A percentile compares a stretch with the other conserved stretches of the same genome.
phyloP scores from a whole-genome alignment of 2,113 vertebrate genomes.

The Silurus asotus region DNA sequence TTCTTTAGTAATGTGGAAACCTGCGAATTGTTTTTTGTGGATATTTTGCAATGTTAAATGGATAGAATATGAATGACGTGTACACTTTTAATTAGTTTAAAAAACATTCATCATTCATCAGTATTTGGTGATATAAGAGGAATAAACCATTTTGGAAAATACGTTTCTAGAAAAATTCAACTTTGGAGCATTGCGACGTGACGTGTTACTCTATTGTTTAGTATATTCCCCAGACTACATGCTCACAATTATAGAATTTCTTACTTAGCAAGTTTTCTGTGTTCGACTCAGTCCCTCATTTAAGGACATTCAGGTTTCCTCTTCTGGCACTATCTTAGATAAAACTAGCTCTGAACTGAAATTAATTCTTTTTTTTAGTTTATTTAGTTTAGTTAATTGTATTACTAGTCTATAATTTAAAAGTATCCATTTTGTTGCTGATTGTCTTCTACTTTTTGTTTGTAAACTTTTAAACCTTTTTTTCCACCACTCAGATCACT shows the following conservation, averaged over 20 bases:
- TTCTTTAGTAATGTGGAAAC: not conserved
- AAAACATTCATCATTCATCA: not conserved
- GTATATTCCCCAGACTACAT: not conserved
- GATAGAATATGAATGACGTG: too few species aligned
- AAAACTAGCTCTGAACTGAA: too few species aligned
- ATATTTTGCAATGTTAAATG: too few species aligned
- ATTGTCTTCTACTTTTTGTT: not conserved
- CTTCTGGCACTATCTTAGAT: too few species aligned
- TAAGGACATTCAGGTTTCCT: not conserved
- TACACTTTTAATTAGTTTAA: not conserved
- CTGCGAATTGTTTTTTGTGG: too few species aligned
- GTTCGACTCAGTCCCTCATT: not conserved
- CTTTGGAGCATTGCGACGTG: not conserved
- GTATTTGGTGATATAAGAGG: not conserved
- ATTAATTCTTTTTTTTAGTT: not conserved
- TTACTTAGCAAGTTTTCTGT: not conserved
- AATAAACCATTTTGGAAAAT: not conserved
- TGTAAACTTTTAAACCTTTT: not conserved
- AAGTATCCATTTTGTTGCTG: not conserved
- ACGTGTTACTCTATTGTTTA: not conserved
- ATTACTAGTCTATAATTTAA: not conserved
- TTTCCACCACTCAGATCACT: not conserved
- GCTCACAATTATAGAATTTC: not conserved
- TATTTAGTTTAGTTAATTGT: not conserved
- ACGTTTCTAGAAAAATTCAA: too few species aligned